These are phyloP conservation scores for Hafferia zeledoni DNA, from an alignment of 2,797 vertebrate genomes.

Conservation along the genomic window DNA sequence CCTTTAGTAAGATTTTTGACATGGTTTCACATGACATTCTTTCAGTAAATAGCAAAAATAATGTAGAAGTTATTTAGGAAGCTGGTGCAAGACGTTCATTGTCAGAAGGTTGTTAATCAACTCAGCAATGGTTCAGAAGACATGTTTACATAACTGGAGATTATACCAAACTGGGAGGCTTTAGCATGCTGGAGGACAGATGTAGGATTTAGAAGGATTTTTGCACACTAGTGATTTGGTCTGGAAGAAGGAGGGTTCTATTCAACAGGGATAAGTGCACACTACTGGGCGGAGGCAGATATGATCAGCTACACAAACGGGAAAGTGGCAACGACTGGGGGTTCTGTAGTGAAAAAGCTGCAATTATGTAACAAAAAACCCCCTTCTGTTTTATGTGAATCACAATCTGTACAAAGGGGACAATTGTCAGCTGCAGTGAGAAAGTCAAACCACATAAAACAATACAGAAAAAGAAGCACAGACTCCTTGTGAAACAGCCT, in stretches of 20 bases:
- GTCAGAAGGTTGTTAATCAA: not conserved
- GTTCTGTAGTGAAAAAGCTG: not conserved
- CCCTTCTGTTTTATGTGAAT: not conserved
- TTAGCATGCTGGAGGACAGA: not conserved
- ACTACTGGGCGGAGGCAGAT: not conserved
- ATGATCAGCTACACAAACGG: not conserved
- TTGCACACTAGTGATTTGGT: not conserved
- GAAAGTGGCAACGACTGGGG: not conserved
- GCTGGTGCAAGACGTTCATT: rapidly evolving
- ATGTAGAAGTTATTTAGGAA: not conserved
- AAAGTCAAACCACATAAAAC: not conserved
- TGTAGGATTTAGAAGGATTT: conserved; percentile 4
- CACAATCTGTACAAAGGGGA: not conserved
- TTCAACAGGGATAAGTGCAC: not conserved
- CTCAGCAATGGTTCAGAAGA: not conserved
- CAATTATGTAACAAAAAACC: not conserved
- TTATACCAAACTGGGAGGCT: not conserved
- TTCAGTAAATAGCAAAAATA: not conserved
- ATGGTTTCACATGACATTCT: not conserved
- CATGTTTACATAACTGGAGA: not conserved
- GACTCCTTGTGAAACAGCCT: not conserved
- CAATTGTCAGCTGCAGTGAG: not conserved
- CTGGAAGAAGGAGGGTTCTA: not conserved
- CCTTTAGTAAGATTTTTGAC: not conserved
- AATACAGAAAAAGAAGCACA: not conserved